Base-by-base conservation (phyloP, 1,140 invertebrate genomes). In the Bilobella aurantiaca region DNA sequence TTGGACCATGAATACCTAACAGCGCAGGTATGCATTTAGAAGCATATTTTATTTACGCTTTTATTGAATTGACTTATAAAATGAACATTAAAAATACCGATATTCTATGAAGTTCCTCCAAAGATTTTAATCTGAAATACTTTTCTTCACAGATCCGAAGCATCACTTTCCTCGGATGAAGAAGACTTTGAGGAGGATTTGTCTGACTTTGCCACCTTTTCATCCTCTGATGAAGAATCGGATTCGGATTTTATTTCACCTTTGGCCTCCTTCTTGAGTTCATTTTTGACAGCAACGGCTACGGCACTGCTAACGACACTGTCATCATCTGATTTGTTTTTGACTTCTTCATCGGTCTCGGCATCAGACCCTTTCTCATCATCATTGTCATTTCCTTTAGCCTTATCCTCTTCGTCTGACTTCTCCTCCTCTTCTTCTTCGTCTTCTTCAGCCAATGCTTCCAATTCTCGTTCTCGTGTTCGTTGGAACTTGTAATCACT, bases 401-500 rank as follows among this genome's bases (percentile, higher is more conserved):
- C 23, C n/a, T 5, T 5, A 8, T 23, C n/a, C 53, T 28, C 58
- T 28, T 16, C 31, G 25, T 62, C 59, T 8, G 59, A 62, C 27
- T 62, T 62, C 8, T 62, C 58, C 58, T 59, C 58, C 23, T 59
- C 58, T 58, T 80, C 86, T 63, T 88, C 87, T 62, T 90, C 87
- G 47, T 89, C 87, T 63, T 89, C 87, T 70, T 89, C 87, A 34
- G 72, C 76, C 23, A 88, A 84, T 23, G 91, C 90, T 75, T 96
- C 92, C 8, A 97, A 78, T 76, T 94, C 90, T 72, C 85, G 87
- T 77, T 95, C 87, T 62, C 93, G 79, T 61, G 87, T 85, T 32
- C 91, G 79, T 75, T 96, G 90, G 82, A 92, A 89, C 68, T 86
- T 83, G 74, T 90, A 87, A 77, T 98, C 94, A 62, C 82, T 80